Percentiles rank a stretch among this genome's conserved stretches.
Conservation (phyloP, 2,888 invertebrate genomes). For the Drosophila putrida region DNA sequence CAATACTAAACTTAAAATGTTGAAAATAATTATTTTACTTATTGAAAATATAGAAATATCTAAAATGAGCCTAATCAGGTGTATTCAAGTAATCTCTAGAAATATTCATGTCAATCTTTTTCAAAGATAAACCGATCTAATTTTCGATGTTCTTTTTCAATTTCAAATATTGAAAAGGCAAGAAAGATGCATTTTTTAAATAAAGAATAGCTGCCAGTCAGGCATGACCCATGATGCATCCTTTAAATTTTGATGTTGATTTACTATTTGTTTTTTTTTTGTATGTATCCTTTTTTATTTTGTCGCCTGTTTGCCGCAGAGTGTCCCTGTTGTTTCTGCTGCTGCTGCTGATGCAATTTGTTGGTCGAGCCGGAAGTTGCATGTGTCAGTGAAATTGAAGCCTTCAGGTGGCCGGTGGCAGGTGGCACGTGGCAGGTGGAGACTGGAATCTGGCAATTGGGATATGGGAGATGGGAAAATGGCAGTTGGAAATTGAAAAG, state of each 20-base stretch:
- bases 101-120: too few species aligned
- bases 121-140: too few species aligned
- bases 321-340: conserved; percentile 12
- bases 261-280: conserved; percentile 4
- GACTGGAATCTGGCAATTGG: conserved; percentile 15
- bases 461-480: conserved; percentile 9
- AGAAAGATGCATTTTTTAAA: too few species aligned
- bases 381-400: conserved; percentile 71
- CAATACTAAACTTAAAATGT: neutral
- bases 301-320: conserved; percentile 57
- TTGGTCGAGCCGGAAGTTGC: conserved; percentile 74
- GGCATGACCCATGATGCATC: neutral
- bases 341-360: conserved; percentile 71
- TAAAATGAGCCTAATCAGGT: too few species aligned
- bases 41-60: too few species aligned
- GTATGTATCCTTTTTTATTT: conserved; percentile 14
- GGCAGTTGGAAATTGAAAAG: conserved; percentile 1
- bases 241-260: neutral
- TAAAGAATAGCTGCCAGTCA: conserved; percentile 7
- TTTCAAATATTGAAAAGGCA: too few species aligned
- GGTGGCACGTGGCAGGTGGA: conserved; percentile 8
- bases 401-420: conserved; percentile 24
- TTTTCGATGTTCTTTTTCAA: too few species aligned
- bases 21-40: too few species aligned
- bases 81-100: too few species aligned